Percentiles rank a stretch among this genome's conserved stretches.
These are phyloP conservation scores for Thyatira batis DNA, from an alignment of 2,888 invertebrate species.

Conservation along the genomic window DNA sequence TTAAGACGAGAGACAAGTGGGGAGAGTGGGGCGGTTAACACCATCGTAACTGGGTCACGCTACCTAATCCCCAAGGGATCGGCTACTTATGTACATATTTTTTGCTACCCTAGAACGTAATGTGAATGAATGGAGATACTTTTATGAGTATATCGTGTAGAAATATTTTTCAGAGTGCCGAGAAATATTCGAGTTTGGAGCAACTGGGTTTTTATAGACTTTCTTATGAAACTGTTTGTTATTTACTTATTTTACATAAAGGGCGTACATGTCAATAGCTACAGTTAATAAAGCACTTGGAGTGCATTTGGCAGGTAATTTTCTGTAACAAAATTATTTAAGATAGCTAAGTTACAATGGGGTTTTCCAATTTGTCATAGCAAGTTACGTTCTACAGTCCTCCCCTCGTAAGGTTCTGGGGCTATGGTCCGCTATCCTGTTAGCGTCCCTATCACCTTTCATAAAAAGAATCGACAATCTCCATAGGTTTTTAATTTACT, in stretches of 20 bases:
- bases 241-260: too few relatives aligned
- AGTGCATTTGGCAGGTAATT: too few relatives aligned
- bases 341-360: neutral
- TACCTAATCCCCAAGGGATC: conserved; percentile 9
- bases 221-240: too few relatives aligned
- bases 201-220: too few relatives aligned
- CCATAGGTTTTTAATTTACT: conserved; percentile 6
- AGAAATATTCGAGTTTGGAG: neutral
- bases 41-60: conserved; percentile 12
- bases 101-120: neutral
- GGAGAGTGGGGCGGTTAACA: neutral
- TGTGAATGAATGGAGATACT: neutral
- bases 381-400: neutral
- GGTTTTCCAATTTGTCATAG: neutral
- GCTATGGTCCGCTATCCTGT: conserved; percentile 12
- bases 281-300: too few relatives aligned
- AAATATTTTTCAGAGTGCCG: neutral
- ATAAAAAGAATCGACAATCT: conserved; percentile 15
- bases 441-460: conserved; percentile 17
- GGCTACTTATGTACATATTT: neutral
- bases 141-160: too few relatives aligned
- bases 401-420: neutral
- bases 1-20: neutral
- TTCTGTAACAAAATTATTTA: neutral
- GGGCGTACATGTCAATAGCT: too few relatives aligned